phyloP scores from a whole-genome alignment of 2,113 vertebrate genomes.

The Miniopterus natalensis region DNA sequence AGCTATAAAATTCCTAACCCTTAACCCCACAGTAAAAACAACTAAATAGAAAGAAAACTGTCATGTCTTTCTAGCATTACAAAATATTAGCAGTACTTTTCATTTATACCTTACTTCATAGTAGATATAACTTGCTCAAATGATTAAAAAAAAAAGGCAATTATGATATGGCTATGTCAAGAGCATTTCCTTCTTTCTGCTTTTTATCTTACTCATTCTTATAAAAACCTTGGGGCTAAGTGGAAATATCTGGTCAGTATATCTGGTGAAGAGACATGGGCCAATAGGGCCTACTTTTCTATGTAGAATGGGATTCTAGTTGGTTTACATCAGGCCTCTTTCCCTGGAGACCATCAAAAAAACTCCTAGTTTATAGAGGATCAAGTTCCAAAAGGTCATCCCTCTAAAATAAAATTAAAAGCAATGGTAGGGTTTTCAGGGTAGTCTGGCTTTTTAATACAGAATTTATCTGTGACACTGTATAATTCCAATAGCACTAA shows the following conservation, averaged over 20 bases:
- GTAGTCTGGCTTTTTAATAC: slow-evolving; percentile 32
- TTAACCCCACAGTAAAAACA: slow-evolving; percentile 40
- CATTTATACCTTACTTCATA: slow-evolving; percentile 9
- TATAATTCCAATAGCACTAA: not conserved
- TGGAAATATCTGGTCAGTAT: not conserved
- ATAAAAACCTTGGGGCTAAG: slow-evolving; percentile 9
- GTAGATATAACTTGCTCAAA: not conserved
- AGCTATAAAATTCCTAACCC: slow-evolving; percentile 17
- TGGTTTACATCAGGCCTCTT: not conserved
- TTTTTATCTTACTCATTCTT: slow-evolving; percentile 37
- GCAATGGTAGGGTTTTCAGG: not conserved
- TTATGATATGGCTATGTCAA: slow-evolving; percentile 1
- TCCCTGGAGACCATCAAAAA: not conserved
- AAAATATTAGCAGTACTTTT: slow-evolving; percentile 43
- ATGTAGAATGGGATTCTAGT: not conserved
- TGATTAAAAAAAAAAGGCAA: not conserved
- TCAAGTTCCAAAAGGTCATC: slow-evolving; percentile 34
- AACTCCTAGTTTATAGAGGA: not conserved
- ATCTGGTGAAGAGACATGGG: not conserved
- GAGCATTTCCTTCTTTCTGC: not conserved
- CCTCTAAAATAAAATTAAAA: slow-evolving; percentile 10
- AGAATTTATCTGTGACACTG: not conserved
- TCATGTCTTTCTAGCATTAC: not conserved
- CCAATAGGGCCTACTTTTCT: not conserved
- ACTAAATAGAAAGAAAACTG: not conserved